phyloP scores from a whole-genome alignment of 2,113 vertebrate genomes.

The Eupsittula cactorum region DNA sequence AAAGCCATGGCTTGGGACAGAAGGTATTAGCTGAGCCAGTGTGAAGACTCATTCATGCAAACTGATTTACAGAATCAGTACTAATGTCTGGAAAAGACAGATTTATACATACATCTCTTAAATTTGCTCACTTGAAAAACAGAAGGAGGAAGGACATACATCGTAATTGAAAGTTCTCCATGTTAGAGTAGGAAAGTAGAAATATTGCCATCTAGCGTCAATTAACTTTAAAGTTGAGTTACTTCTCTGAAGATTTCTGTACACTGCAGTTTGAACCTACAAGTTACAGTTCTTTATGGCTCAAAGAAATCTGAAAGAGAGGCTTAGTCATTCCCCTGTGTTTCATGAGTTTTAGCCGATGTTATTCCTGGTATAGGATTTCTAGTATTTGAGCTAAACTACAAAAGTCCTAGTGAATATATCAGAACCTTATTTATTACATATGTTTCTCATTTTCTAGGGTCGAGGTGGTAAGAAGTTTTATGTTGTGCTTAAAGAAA shows the following conservation, averaged over 20 bases:
- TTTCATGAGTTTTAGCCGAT: not conserved
- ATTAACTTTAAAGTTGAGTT: not conserved
- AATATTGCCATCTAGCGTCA: conserved; percentile 76
- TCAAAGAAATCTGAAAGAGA: not conserved
- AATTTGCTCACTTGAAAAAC: not conserved
- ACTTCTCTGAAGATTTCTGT: not conserved
- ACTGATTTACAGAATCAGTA: not conserved
- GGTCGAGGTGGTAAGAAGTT: conserved; percentile 97
- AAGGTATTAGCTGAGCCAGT: not conserved
- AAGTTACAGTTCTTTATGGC: not conserved
- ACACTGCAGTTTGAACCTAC: not conserved
- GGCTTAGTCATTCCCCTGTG: not conserved
- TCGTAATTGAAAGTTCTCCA: not conserved
- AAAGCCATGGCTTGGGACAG: not conserved
- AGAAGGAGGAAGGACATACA: not conserved
- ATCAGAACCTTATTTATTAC: not conserved
- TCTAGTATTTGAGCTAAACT: not conserved
- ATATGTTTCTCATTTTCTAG: conserved; percentile 67
- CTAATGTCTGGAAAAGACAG: not conserved
- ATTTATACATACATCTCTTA: not conserved
- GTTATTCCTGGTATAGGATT: not conserved
- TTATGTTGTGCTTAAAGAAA: conserved; percentile 94
- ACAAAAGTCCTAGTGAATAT: not conserved
- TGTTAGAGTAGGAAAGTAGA: not conserved
- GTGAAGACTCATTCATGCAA: not conserved